phyloP scores from a whole-genome alignment of 1,140 invertebrate species.

The Aplysia californica region DNA sequence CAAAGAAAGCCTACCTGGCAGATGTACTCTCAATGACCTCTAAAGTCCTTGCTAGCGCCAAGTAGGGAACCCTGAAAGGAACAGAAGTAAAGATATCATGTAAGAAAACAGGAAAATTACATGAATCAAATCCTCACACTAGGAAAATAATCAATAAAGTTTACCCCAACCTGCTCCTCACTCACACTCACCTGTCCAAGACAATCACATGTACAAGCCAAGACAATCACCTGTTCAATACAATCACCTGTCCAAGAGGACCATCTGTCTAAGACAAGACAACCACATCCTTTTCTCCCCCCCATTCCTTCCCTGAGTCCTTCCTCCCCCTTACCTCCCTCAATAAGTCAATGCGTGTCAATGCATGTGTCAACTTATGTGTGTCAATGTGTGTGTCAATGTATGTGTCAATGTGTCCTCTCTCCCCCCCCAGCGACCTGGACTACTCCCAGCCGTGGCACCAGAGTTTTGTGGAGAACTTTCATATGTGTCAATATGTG shows the following conservation, averaged over 20 bases:
- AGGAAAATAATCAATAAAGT: background rate
- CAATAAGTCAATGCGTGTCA: too few relatives aligned
- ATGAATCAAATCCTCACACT: background rate
- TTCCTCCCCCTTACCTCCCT: too few relatives aligned
- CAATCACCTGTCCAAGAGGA: too few relatives aligned
- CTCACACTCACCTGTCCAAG: background rate
- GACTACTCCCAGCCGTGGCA: slow-evolving; percentile 66
- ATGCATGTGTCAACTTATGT: too few relatives aligned
- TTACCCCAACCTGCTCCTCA: background rate
- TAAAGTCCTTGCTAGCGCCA: slow-evolving; percentile 90
- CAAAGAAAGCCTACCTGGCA: slow-evolving; percentile 69
- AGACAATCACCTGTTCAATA: background rate
- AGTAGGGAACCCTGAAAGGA: slow-evolving; percentile 85
- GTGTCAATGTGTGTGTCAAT: too few relatives aligned
- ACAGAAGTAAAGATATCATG: slow-evolving; percentile 8
- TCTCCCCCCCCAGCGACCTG: slow-evolving; percentile 49
- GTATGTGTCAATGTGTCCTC: too few relatives aligned
- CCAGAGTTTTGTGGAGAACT: slow-evolving; percentile 48
- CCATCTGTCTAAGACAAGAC: too few relatives aligned
- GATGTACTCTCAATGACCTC: slow-evolving; percentile 91
- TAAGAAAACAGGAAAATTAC: background rate
- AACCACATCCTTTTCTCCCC: too few relatives aligned
- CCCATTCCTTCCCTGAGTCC: too few relatives aligned
- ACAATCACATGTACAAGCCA: background rate
- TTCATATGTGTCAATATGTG: too few relatives aligned